Conservation (phyloP, 2,797 vertebrate genomes). For the Aldrovandia affinis region DNA sequence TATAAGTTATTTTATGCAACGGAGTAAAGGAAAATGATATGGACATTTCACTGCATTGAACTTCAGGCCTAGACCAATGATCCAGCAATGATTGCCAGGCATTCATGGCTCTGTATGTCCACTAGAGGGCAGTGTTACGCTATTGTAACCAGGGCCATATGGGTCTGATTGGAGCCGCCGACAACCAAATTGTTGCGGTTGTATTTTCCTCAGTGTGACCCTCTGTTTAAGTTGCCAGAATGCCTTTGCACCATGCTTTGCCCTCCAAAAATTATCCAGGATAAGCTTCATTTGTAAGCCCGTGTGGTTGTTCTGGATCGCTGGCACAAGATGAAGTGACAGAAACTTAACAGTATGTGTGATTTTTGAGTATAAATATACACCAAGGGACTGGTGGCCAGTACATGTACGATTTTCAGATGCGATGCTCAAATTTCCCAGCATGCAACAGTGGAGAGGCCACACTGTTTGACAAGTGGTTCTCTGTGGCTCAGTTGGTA, state of each 20-base stretch:
- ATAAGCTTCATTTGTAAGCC: neutral
- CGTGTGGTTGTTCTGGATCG: neutral
- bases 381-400: neutral
- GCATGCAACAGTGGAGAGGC: no score
- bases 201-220: neutral
- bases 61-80: neutral
- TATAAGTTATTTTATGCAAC: no score
- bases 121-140: constrained; percentile 57
- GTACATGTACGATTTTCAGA: no score
- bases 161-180: neutral
- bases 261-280: neutral
- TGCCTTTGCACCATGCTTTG: neutral
- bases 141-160: neutral
- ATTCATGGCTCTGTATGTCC: constrained; percentile 37
- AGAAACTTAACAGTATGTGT: neutral
- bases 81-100: neutral
- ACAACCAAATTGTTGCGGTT: neutral
- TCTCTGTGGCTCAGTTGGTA: no score
- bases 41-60: neutral
- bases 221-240: neutral
- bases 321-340: neutral
- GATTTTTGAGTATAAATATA: neutral
- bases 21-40: neutral
- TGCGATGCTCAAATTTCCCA: no score
- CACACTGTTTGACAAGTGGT: no score